A percentile compares a stretch with the other conserved stretches of the same genome.
Conservation (phyloP, 2,113 vertebrate species). For the Aspidoscelis tigris region DNA sequence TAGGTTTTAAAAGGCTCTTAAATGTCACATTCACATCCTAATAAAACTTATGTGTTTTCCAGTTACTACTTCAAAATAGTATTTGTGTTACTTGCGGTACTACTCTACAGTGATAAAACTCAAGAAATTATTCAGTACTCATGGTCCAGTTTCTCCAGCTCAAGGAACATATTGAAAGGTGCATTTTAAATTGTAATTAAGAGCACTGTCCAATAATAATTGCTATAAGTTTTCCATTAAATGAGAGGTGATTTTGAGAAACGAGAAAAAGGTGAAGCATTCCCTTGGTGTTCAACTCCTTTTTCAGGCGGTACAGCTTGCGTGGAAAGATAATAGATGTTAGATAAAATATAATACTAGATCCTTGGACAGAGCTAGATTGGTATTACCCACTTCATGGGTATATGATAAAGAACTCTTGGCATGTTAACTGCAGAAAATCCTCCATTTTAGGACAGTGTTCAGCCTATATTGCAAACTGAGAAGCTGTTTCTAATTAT, state of each 20-base stretch:
- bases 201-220: neutral
- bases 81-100: neutral
- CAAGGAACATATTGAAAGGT: neutral
- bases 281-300: neutral
- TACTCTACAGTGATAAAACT: neutral
- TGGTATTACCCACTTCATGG: too few species aligned
- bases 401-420: too few species aligned
- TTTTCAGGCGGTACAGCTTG: neutral
- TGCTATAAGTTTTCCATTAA: neutral
- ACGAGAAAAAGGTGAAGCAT: neutral
- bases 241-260: neutral
- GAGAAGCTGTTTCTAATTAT: constrained; percentile 45
- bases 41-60: neutral
- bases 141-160: neutral
- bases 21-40: neutral
- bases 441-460: fast-evolving
- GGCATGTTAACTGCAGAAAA: neutral
- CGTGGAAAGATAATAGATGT: neutral
- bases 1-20: too few species aligned
- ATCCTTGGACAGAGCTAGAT: too few species aligned
- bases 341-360: neutral
- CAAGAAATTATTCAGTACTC: neutral
- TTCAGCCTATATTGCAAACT: neutral
- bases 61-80: neutral
- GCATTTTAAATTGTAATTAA: neutral